Evolutionary conservation across 2,113 vertebrate species (phyloP).

Genomic region (Cheilinus undulatus): DNA sequence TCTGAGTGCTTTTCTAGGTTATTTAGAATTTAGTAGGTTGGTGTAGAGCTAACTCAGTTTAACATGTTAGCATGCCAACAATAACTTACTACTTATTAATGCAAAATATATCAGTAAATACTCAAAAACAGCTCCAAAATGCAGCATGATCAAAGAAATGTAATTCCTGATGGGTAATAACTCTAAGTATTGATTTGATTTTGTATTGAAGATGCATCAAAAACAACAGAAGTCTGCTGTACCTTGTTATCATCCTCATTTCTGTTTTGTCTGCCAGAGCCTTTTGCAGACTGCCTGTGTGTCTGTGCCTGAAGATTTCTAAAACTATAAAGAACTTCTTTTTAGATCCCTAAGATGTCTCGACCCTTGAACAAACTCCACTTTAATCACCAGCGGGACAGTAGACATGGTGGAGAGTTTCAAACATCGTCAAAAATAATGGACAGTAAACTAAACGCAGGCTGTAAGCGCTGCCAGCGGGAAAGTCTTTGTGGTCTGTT

Average conservation of each 20-base stretch:
- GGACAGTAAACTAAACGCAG: conserved; percentile 29
- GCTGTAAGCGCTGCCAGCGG: conserved; percentile 31
- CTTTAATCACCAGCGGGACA: conserved; percentile 24
- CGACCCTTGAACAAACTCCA: conserved; percentile 15
- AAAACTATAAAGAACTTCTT: conserved; percentile 21
- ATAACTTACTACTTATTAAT: too few relatives aligned
- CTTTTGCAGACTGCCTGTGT: neutral
- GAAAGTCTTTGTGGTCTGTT: conserved; percentile 46
- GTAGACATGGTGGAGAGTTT: conserved; percentile 22
- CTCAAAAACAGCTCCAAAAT: neutral
- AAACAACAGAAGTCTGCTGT: neutral
- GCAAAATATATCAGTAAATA: neutral
- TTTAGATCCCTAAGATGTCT: conserved; percentile 29
- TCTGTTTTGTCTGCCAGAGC: conserved; percentile 9
- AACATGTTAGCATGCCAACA: too few relatives aligned
- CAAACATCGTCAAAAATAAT: conserved; percentile 45
- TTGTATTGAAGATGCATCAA: neutral
- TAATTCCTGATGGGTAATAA: neutral
- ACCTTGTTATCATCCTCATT: neutral
- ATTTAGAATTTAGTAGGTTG: too few relatives aligned
- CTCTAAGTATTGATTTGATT: neutral
- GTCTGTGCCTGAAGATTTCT: conserved; percentile 20
- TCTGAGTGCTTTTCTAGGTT: too few relatives aligned
- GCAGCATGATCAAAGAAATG: neutral
- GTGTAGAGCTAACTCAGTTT: too few relatives aligned